Conservation (phyloP, 2,113 vertebrate genomes). For the Grallaria varia region DNA sequence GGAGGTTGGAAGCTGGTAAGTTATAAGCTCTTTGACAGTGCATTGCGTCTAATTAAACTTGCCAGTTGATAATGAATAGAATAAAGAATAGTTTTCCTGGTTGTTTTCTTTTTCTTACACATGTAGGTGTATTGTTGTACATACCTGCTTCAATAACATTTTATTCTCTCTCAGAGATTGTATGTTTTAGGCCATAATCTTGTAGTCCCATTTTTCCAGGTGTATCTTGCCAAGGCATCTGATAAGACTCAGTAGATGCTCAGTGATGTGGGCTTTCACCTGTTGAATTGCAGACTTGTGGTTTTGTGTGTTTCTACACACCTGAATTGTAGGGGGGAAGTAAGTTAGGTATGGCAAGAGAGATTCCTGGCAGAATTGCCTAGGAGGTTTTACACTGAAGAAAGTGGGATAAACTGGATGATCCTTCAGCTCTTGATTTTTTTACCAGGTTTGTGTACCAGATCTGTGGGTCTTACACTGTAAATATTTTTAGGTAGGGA, state of each 20-base stretch:
- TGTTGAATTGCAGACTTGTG: background rate
- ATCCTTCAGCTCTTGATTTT: background rate
- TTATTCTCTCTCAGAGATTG: background rate
- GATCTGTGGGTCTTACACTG: background rate
- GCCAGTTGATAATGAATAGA: background rate
- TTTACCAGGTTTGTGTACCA: background rate
- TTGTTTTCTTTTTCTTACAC: background rate
- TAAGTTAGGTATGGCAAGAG: background rate
- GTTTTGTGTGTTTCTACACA: fast-evolving
- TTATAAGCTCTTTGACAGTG: background rate
- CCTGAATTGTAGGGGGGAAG: background rate
- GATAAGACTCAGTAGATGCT: background rate
- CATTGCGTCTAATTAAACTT: background rate
- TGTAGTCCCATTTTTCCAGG: background rate
- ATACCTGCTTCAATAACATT: background rate
- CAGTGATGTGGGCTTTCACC: background rate
- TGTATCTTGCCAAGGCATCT: background rate
- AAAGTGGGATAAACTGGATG: background rate
- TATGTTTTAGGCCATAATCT: background rate
- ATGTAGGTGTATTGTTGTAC: fast-evolving
- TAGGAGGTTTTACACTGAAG: background rate
- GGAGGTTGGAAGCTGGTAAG: background rate
- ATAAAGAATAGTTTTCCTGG: background rate
- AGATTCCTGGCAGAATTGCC: background rate
- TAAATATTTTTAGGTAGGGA: background rate